Conservation (phyloP, 2,113 vertebrate species). For the Bubo bubo region DNA sequence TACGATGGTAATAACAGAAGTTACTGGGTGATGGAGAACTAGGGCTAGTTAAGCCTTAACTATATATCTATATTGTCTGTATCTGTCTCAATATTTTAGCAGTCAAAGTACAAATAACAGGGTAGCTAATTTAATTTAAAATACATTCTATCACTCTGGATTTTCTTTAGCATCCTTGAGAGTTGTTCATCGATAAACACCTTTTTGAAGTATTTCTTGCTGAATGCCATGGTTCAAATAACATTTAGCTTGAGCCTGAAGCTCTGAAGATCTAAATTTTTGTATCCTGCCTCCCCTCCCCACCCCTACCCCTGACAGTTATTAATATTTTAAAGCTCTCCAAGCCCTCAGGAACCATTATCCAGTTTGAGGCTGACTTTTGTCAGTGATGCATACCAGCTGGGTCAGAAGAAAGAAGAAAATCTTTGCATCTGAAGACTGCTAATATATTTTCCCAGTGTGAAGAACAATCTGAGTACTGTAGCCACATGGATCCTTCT, state of each 20-base stretch:
- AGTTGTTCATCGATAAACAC: not conserved
- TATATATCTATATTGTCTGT: not conserved
- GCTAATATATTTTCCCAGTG: not conserved
- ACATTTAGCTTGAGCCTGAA: not conserved
- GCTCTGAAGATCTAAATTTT: not conserved
- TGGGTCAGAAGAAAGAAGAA: not conserved
- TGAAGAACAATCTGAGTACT: not conserved
- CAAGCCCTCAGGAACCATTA: not conserved
- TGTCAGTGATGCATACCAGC: not conserved
- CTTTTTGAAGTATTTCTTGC: not conserved
- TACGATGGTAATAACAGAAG: not conserved
- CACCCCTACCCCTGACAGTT: not conserved
- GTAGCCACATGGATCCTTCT: not conserved
- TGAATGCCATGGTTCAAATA: accelerated
- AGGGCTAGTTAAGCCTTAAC: not conserved
- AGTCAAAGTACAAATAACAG: not conserved
- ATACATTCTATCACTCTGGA: not conserved
- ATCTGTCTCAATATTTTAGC: not conserved
- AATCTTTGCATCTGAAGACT: not conserved
- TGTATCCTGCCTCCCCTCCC: not conserved
- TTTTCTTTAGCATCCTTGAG: not conserved
- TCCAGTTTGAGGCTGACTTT: not conserved
- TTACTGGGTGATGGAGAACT: not conserved
- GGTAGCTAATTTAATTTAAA: not conserved
- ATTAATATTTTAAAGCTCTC: not conserved